Conservation (phyloP, 2,888 invertebrate species). For the Eupeodes latifasciatus region DNA sequence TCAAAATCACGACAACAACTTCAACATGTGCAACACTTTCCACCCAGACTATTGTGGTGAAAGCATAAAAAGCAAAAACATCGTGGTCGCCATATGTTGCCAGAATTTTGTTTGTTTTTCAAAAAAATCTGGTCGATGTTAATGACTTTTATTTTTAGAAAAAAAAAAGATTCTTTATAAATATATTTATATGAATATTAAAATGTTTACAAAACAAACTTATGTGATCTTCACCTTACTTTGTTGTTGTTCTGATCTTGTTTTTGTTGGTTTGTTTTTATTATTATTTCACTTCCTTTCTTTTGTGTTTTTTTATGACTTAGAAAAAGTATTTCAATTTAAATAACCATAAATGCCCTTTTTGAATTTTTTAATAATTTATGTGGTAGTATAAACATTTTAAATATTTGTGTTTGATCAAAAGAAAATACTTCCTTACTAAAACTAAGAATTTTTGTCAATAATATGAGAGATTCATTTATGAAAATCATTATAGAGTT, state of each 20-base stretch:
- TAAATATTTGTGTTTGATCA: too few species aligned
- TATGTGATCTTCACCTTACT: conserved; percentile 47
- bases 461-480: too few species aligned
- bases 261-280: conserved; percentile 14
- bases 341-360: not conserved
- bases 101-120: conserved; percentile 9
- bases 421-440: too few species aligned
- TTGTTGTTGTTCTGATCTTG: conserved; percentile 36
- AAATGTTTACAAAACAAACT: conserved; percentile 60
- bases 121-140: conserved; percentile 18
- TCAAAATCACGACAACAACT: not conserved
- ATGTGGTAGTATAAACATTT: not conserved
- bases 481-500: too few species aligned
- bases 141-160: conserved; percentile 61
- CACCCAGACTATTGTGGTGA: conserved; percentile 6
- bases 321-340: not conserved
- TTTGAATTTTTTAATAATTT: not conserved
- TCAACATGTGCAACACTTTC: not conserved
- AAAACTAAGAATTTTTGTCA: too few species aligned
- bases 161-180: conserved; percentile 38
- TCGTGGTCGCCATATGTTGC: conserved; percentile 35
- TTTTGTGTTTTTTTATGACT: not conserved
- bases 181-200: conserved; percentile 1
- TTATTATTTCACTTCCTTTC: not conserved
- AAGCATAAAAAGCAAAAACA: conserved; percentile 25